These are phyloP conservation scores for Onchidella celtica DNA, from an alignment of 2,888 invertebrate species.

Conservation along the genomic window DNA sequence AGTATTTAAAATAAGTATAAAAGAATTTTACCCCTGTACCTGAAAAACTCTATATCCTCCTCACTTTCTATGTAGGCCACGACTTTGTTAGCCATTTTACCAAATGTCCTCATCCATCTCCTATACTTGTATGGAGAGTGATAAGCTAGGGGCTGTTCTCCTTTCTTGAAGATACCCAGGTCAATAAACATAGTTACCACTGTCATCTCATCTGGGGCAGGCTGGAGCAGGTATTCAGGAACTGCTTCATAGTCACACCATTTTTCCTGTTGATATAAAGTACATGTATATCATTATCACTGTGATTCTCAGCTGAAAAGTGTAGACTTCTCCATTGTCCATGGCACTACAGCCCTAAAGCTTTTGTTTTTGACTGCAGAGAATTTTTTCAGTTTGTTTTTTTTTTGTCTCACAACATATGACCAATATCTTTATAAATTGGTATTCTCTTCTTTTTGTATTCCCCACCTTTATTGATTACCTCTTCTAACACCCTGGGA, in stretches of 20 bases:
- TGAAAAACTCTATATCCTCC: slow-evolving; percentile 51
- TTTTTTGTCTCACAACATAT: background rate
- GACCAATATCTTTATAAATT: background rate
- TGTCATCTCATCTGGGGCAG: slow-evolving; percentile 59
- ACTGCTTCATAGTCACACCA: slow-evolving; percentile 56
- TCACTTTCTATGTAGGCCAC: slow-evolving; percentile 57
- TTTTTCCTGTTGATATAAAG: slow-evolving; percentile 50
- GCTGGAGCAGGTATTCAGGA: slow-evolving; percentile 49
- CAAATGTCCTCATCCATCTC: slow-evolving; percentile 54
- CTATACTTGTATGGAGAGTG: slow-evolving; percentile 53
- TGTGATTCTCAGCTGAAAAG: too few species aligned
- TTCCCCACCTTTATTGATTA: too few species aligned
- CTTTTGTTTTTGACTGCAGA: too few species aligned
- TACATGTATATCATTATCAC: background rate
- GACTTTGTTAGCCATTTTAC: slow-evolving; percentile 55
- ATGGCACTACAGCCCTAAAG: too few species aligned
- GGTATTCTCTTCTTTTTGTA: background rate
- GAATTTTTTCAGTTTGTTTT: background rate
- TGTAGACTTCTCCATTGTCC: too few species aligned
- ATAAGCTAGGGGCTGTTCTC: slow-evolving; percentile 47
- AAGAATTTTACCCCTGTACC: too few species aligned
- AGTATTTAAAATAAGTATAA: too few species aligned
- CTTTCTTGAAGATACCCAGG: slow-evolving; percentile 57
- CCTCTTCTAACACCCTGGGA: too few species aligned
- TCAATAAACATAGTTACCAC: slow-evolving; percentile 58